Conservation (phyloP, 2,888 invertebrate species). For the Cyclophora punctaria region DNA sequence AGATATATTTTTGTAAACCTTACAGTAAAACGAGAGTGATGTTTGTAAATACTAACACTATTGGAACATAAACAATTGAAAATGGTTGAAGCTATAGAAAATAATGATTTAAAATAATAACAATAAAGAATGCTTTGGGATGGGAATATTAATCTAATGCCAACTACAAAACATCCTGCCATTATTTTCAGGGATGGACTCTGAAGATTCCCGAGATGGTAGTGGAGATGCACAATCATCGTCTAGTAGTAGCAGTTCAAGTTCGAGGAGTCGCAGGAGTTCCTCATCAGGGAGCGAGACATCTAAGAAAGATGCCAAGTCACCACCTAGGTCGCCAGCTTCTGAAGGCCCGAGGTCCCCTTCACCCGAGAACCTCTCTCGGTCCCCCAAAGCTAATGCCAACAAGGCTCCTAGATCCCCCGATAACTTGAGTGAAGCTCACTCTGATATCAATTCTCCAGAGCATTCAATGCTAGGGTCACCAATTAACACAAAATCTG, state of each 20-base stretch:
- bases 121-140: conserved; percentile 35
- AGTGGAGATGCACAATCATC: conserved; percentile 55
- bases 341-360: conserved; percentile 44
- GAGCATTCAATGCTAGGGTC: conserved; percentile 60
- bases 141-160: conserved; percentile 18
- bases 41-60: conserved; percentile 27
- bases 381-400: conserved; percentile 38
- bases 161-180: conserved; percentile 24
- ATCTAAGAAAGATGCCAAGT: conserved; percentile 56
- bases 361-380: conserved; percentile 43
- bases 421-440: conserved; percentile 58
- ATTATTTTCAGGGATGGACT: conserved; percentile 74
- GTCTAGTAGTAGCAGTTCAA: conserved; percentile 68
- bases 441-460: conserved; percentile 66
- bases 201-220: conserved; percentile 76
- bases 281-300: conserved; percentile 58
- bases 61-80: conserved; percentile 15
- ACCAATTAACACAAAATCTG: conserved; percentile 57
- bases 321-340: conserved; percentile 32
- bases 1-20: too few relatives aligned
- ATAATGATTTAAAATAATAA: conserved; percentile 12
- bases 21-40: not conserved
- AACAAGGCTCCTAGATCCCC: conserved; percentile 42
- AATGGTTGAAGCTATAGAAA: conserved; percentile 31
- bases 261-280: conserved; percentile 59